Conservation (phyloP, 1,140 invertebrate species). For the Dermatophagoides farinae region DNA sequence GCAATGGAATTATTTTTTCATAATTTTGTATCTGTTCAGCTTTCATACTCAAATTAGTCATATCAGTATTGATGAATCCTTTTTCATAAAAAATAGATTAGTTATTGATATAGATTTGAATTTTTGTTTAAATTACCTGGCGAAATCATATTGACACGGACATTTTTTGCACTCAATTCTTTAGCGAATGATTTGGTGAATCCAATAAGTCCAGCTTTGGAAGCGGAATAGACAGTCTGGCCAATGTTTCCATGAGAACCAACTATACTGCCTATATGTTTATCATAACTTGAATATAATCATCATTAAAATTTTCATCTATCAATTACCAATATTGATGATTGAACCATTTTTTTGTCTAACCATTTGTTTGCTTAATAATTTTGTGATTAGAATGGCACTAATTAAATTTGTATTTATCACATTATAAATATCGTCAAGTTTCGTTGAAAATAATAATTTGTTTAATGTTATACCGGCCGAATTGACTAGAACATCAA, state of each 20-base stretch:
- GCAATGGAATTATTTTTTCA: not conserved
- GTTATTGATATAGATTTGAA: not conserved
- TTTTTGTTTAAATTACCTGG: constrained; percentile 12
- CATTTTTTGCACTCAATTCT: constrained; percentile 26
- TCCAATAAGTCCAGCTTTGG: constrained; percentile 32
- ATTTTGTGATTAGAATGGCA: not conserved
- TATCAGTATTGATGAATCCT: constrained; percentile 12
- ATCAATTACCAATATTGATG: constrained; percentile 11
- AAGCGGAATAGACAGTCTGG: constrained; percentile 30
- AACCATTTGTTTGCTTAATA: constrained; percentile 9
- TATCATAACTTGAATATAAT: not conserved
- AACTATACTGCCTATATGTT: constrained; percentile 18
- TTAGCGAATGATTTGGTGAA: constrained; percentile 30
- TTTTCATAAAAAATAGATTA: constrained; percentile 21
- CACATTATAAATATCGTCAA: not conserved
- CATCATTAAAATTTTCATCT: not conserved
- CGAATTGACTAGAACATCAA: constrained; percentile 8
- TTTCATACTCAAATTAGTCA: not conserved
- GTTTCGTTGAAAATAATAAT: not conserved
- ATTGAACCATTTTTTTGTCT: constrained; percentile 13
- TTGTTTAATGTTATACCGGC: constrained; percentile 1
- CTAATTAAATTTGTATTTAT: not conserved
- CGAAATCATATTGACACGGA: constrained; percentile 18
- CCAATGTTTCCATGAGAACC: constrained; percentile 27
- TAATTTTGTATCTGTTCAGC: not conserved